A percentile compares a stretch with the other conserved stretches of the same genome.
Evolutionary conservation across 2,797 vertebrate species (phyloP).

Genomic region (Siniperca scherzeri): DNA sequence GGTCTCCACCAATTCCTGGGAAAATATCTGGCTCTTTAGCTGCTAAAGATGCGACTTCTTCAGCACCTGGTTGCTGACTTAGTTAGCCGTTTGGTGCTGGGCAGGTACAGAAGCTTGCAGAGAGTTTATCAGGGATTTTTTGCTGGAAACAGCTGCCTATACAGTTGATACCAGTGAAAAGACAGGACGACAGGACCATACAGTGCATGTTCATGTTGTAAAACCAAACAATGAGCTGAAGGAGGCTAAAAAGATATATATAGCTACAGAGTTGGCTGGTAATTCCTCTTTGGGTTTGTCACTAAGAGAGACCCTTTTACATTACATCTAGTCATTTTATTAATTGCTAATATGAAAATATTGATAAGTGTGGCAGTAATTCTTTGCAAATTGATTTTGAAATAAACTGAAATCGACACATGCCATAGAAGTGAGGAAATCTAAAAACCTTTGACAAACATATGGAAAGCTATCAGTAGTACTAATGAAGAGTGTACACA

Average conservation of each 20-base stretch:
- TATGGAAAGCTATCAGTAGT: neutral
- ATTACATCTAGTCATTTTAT: neutral
- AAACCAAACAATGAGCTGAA: neutral
- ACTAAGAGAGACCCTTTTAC: neutral
- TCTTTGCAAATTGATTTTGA: neutral
- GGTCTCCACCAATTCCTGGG: neutral
- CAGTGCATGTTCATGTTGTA: neutral
- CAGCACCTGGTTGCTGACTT: neutral
- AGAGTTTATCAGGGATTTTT: neutral
- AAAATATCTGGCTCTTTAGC: no score
- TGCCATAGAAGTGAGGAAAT: neutral
- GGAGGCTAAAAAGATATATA: neutral
- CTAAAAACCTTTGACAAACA: neutral
- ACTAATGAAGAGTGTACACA: neutral
- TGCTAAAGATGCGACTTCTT: neutral
- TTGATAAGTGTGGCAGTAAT: neutral
- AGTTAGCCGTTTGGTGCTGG: neutral
- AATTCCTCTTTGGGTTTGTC: neutral
- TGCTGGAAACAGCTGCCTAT: no score
- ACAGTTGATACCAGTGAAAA: neutral
- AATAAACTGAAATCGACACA: neutral
- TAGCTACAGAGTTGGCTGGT: neutral
- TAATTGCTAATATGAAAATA: slow-evolving; percentile 10
- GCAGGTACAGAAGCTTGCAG: neutral
- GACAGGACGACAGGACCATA: neutral